Conservation (phyloP, 2,113 vertebrate species). For the Panurus biarmicus region DNA sequence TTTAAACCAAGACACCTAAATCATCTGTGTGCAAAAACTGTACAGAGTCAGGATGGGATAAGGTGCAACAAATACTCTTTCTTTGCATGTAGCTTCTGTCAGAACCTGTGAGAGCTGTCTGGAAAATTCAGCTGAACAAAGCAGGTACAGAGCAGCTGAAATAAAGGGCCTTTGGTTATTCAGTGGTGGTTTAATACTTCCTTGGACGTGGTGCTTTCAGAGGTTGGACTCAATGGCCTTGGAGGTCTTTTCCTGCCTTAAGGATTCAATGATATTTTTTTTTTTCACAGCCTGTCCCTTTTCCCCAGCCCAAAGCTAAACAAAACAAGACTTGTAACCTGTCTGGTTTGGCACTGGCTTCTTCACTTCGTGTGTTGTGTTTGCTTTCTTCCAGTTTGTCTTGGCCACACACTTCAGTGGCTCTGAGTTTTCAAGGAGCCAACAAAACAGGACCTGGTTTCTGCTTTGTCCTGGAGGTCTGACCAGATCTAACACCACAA, state of each 20-base stretch:
- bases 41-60: neutral
- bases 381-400: neutral
- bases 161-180: neutral
- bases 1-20: neutral
- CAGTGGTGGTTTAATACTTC: neutral
- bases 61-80: neutral
- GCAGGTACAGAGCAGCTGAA: neutral
- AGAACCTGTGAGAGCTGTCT: neutral
- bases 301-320: neutral
- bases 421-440: neutral
- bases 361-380: neutral
- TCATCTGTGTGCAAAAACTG: neutral
- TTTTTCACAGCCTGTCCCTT: neutral
- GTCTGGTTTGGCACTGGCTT: neutral
- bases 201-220: neutral
- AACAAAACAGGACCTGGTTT: neutral
- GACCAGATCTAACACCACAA: neutral
- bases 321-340: neutral
- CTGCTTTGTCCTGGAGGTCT: neutral
- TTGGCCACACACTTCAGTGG: neutral
- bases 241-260: neutral
- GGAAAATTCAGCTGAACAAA: neutral
- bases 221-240: neutral
- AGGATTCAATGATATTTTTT: neutral
- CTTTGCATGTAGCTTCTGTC: neutral